phyloP scores from a whole-genome alignment of 1,140 invertebrate genomes.

The Centruroides vittatus region DNA sequence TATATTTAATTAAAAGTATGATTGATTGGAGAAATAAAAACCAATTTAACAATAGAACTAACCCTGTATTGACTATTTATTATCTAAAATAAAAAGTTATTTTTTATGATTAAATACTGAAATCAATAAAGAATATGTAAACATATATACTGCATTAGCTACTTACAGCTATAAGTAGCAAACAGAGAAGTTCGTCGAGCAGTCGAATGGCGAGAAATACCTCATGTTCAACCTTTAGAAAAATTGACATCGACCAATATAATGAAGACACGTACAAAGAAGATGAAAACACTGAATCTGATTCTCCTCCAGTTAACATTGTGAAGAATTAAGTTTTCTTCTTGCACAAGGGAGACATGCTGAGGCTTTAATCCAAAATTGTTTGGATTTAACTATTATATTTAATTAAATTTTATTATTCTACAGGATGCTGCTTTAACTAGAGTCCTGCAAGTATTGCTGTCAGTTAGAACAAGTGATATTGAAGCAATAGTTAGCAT shows the following conservation, averaged over 20 bases:
- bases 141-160: too few species aligned
- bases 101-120: too few species aligned
- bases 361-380: too few species aligned
- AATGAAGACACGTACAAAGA: constrained; percentile 92
- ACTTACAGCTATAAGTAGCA: too few species aligned
- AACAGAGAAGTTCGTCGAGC: too few species aligned
- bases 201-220: constrained; percentile 76
- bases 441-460: constrained; percentile 66
- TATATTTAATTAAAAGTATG: too few species aligned
- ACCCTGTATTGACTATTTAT: too few species aligned
- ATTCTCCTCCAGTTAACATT: constrained; percentile 47
- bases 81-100: too few species aligned
- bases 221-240: constrained; percentile 76
- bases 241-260: constrained; percentile 94
- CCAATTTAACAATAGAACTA: too few species aligned
- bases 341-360: too few species aligned
- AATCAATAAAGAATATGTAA: too few species aligned
- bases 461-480: constrained; percentile 81
- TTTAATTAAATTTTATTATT: neutral
- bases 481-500: constrained; percentile 75
- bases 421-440: constrained; percentile 43
- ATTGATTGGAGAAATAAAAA: too few species aligned
- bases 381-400: neutral
- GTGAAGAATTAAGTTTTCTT: constrained; percentile 64
- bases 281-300: constrained; percentile 58